These are phyloP conservation scores for Callosobruchus maculatus DNA, from an alignment of 2,888 invertebrate genomes.

Conservation along the genomic window DNA sequence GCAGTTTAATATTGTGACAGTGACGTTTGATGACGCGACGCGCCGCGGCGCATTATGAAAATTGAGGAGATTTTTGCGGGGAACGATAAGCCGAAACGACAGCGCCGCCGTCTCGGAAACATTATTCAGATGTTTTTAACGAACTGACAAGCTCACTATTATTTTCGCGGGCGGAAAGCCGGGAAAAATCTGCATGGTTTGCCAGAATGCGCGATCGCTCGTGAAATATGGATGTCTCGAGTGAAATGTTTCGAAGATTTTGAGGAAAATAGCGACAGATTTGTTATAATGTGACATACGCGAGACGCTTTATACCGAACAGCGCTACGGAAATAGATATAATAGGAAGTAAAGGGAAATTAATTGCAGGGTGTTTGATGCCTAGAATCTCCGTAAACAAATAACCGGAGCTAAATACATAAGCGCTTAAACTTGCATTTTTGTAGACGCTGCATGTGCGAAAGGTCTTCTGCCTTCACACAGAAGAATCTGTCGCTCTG, in stretches of 20 bases:
- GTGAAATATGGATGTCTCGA: background rate
- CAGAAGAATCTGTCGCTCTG: too few relatives aligned
- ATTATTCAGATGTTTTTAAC: background rate
- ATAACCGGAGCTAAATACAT: too few relatives aligned
- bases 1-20: background rate
- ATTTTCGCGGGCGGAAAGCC: background rate
- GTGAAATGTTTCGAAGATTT: background rate
- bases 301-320: background rate
- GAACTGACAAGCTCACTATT: background rate
- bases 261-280: background rate
- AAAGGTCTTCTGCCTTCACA: too few relatives aligned
- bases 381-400: too few relatives aligned
- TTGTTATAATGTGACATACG: background rate
- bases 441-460: too few relatives aligned
- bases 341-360: too few relatives aligned
- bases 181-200: background rate
- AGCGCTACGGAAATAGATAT: background rate
- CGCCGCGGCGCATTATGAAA: background rate
- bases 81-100: background rate
- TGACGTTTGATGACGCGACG: background rate
- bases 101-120: background rate
- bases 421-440: too few relatives aligned
- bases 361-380: too few relatives aligned
- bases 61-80: background rate
- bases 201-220: background rate